A percentile compares a stretch with the other conserved stretches of the same genome.
Evolutionary conservation across 2,797 vertebrate genomes (phyloP).

Genomic region (Catharus ustulatus): DNA sequence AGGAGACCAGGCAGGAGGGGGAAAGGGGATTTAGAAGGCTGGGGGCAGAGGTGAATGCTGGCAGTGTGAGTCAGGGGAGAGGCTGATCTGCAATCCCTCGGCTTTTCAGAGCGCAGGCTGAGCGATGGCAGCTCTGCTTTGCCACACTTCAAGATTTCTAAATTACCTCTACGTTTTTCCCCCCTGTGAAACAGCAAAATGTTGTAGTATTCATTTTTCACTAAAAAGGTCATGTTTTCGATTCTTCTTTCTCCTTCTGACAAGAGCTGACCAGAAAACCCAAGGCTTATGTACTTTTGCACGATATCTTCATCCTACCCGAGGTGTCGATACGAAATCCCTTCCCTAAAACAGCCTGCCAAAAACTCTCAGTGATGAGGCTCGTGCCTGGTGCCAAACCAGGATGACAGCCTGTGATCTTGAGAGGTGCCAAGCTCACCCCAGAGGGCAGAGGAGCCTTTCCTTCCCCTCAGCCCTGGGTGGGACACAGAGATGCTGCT

Average conservation of each 20-base stretch:
- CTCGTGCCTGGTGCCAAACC: neutral
- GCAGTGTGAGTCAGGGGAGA: neutral
- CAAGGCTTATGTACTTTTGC: neutral
- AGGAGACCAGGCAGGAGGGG: neutral
- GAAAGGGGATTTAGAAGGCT: neutral
- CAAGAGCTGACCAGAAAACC: neutral
- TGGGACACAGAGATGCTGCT: neutral
- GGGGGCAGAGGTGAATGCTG: neutral
- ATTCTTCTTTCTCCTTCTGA: neutral
- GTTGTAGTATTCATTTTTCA: constrained; percentile 18
- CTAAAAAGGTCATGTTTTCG: constrained; percentile 53
- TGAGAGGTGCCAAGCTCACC: neutral
- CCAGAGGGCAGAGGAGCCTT: neutral
- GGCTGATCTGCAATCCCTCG: neutral
- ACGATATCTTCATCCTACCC: neutral
- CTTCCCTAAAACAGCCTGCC: neutral
- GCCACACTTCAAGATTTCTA: neutral
- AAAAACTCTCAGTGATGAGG: neutral
- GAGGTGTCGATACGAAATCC: neutral
- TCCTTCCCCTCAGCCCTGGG: neutral
- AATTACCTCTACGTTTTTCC: neutral
- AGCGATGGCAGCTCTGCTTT: neutral
- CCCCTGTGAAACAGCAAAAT: neutral
- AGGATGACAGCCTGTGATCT: neutral
- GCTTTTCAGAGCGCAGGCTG: neutral